Conservation (phyloP, 1,140 invertebrate genomes). For the Tetramorium simillimum region DNA sequence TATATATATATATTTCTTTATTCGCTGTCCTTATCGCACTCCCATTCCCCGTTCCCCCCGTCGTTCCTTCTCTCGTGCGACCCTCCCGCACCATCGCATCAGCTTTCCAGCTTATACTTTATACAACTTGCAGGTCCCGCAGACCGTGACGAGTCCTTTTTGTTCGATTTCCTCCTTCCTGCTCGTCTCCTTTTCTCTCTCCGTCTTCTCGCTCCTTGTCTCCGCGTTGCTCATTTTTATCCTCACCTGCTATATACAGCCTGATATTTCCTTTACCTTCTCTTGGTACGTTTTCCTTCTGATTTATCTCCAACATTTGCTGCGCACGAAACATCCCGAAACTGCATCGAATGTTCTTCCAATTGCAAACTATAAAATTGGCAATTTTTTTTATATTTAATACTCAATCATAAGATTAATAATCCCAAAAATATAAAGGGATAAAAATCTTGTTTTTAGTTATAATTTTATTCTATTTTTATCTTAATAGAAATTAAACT, state of each 20-base stretch:
- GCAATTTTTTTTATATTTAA: not conserved
- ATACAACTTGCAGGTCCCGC: conserved; percentile 46
- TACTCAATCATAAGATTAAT: not conserved
- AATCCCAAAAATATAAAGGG: not conserved
- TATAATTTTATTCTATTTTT: not conserved
- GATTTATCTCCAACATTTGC: not conserved
- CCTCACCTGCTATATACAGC: conserved; percentile 9
- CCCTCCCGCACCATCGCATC: conserved; percentile 23
- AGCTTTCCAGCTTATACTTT: conserved; percentile 58
- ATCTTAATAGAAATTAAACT: not conserved
- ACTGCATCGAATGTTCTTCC: not conserved
- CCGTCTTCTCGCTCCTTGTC: not conserved
- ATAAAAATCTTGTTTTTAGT: conserved; percentile 1
- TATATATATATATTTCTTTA: conserved; percentile 70
- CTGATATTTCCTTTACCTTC: conserved; percentile 26
- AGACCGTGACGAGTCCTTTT: conserved; percentile 50
- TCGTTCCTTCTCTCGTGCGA: not conserved
- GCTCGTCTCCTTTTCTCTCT: conserved; percentile 20
- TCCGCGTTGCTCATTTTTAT: conserved; percentile 42
- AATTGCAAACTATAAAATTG: not conserved
- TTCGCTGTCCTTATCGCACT: conserved; percentile 58
- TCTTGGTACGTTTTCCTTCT: conserved; percentile 54
- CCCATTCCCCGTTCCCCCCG: conserved; percentile 24
- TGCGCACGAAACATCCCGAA: not conserved
- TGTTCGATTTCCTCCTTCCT: conserved; percentile 41